These are phyloP conservation scores for Agrochola litura DNA, from an alignment of 2,888 invertebrate species.

Conservation along the genomic window DNA sequence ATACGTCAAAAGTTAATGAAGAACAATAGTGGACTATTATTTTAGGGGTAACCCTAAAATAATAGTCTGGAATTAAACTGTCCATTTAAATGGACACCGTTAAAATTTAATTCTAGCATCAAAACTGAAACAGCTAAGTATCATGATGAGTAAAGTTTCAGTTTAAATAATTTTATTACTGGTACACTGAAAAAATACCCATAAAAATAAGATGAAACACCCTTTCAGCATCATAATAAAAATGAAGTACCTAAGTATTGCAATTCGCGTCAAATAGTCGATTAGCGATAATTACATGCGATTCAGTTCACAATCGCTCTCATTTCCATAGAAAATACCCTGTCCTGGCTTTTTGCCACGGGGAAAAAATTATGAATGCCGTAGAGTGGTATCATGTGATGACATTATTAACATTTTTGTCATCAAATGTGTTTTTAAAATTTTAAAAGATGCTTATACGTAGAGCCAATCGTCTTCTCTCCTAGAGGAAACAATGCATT, in stretches of 20 bases:
- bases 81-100: no score
- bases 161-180: not conserved
- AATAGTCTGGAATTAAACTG: not conserved
- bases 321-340: constrained; percentile 68
- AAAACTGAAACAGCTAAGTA: no score
- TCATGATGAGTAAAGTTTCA: no score
- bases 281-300: constrained; percentile 67
- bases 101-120: no score
- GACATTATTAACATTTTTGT: constrained; percentile 1
- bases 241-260: constrained; percentile 38
- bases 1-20: not conserved
- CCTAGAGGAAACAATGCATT: not conserved
- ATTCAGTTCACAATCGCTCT: constrained; percentile 63
- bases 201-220: constrained; percentile 3
- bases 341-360: constrained; percentile 63
- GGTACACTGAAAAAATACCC: not conserved
- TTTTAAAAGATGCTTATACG: not conserved
- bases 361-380: constrained; percentile 24
- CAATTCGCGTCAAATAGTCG: constrained; percentile 67
- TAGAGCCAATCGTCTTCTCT: not conserved
- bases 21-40: not conserved
- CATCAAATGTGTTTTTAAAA: not conserved
- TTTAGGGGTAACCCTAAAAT: not conserved
- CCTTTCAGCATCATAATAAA: constrained; percentile 4
- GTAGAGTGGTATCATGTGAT: constrained; percentile 5